A percentile compares a stretch with the other conserved stretches of the same genome.
Conservation (phyloP, 2,113 vertebrate species). For the Platichthys flesus region DNA sequence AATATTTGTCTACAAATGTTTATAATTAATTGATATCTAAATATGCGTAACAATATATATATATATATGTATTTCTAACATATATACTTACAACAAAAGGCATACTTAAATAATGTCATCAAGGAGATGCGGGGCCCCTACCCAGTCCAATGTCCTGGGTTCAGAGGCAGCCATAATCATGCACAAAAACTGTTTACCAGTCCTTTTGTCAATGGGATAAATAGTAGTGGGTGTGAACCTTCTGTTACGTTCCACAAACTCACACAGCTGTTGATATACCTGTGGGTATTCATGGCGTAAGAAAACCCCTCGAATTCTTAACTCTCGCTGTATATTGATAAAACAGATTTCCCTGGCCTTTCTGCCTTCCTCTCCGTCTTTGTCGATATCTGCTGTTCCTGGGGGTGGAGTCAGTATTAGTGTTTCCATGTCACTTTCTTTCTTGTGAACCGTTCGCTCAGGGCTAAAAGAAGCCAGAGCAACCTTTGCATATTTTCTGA, state of each 20-base stretch:
- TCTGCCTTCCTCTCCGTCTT: constrained; percentile 93
- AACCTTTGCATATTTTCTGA: constrained; percentile 97
- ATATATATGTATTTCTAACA: constrained; percentile 77
- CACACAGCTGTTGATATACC: constrained; percentile 96
- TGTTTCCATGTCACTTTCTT: constrained; percentile 95
- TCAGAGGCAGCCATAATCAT: constrained; percentile 99
- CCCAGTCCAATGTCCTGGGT: constrained; percentile 96
- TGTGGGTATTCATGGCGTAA: constrained; percentile 95
- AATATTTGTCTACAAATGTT: constrained; percentile 84
- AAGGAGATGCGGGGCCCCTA: constrained; percentile 95
- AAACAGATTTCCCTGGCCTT: constrained; percentile 96
- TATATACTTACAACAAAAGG: constrained; percentile 77
- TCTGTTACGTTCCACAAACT: constrained; percentile 95
- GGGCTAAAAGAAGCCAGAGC: constrained; percentile 94
- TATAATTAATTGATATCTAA: constrained; percentile 77
- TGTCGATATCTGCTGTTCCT: constrained; percentile 92
- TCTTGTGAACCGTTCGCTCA: constrained; percentile 88
- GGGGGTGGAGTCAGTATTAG: constrained; percentile 96
- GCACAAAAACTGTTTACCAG: constrained; percentile 98
- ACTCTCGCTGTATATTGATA: constrained; percentile 97
- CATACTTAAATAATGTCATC: constrained; percentile 94
- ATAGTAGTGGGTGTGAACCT: constrained; percentile 98
- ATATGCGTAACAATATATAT: constrained; percentile 79
- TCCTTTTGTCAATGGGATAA: constrained; percentile 97
- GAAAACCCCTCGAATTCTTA: constrained; percentile 94